Evolutionary conservation across 2,797 vertebrate species (phyloP).

Genomic region (Poeciliopsis paucimaculata): DNA sequence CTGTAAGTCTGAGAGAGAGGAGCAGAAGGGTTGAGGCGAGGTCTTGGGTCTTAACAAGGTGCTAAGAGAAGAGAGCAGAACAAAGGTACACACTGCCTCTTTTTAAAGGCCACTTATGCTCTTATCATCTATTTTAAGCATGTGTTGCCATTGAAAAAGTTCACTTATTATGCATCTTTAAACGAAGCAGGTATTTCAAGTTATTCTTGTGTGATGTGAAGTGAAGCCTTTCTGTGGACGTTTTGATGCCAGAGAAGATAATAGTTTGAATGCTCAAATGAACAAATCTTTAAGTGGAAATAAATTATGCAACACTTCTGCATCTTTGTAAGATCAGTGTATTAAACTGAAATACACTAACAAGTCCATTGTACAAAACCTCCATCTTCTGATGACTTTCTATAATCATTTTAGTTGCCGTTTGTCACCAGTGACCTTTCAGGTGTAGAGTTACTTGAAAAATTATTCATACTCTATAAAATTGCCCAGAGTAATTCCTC

Average conservation of each 20-base stretch:
- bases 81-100: conserved; percentile 43
- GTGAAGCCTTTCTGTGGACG: background rate
- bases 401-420: background rate
- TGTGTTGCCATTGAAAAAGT: background rate
- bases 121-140: conserved; percentile 19
- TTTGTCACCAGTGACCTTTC: background rate
- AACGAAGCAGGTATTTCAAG: background rate
- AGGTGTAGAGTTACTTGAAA: background rate
- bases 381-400: background rate
- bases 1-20: conserved; percentile 33
- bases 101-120: conserved; percentile 42
- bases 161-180: background rate
- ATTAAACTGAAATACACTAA: conserved; percentile 14
- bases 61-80: conserved; percentile 58
- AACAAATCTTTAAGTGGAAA: conserved; percentile 16
- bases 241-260: background rate
- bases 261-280: background rate
- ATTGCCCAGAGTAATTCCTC: too few relatives aligned
- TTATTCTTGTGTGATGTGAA: background rate
- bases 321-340: conserved; percentile 18
- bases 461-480: background rate
- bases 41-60: conserved; percentile 65
- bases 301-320: conserved; percentile 30
- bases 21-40: conserved; percentile 47
- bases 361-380: background rate